Evolutionary conservation across 2,888 invertebrate genomes (phyloP).

Genomic region (Latheticus oryzae): DNA sequence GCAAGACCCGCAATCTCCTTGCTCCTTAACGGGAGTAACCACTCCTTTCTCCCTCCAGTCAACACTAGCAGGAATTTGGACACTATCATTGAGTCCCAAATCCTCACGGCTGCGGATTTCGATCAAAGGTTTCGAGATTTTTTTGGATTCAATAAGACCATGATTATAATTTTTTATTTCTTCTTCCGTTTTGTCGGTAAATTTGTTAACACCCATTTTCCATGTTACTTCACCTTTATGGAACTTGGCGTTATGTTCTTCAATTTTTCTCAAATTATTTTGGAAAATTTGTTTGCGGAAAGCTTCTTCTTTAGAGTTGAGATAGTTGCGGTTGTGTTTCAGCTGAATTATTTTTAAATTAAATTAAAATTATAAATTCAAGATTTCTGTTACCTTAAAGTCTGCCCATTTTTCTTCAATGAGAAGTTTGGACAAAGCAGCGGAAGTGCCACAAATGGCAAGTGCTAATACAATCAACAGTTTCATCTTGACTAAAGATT

Average conservation of each 20-base stretch:
- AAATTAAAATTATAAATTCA: not conserved
- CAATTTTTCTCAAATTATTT: conserved; percentile 8
- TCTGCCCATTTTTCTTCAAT: conserved; percentile 10
- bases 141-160: conserved; percentile 4
- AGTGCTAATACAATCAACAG: conserved; percentile 1
- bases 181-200: conserved; percentile 15
- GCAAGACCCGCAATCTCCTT: conserved; percentile 29
- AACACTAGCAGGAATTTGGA: conserved; percentile 7
- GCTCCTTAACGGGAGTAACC: conserved; percentile 27
- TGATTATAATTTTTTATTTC: conserved; percentile 27
- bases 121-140: too few relatives aligned
- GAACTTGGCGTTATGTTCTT: conserved; percentile 10
- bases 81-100: too few relatives aligned
- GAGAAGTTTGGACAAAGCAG: not conserved
- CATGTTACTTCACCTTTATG: conserved; percentile 15
- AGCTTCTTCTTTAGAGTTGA: conserved; percentile 6
- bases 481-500: conserved; percentile 7
- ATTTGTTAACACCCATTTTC: conserved; percentile 13
- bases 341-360: not conserved
- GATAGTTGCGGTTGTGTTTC: not conserved
- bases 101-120: too few relatives aligned
- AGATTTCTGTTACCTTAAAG: conserved; percentile 13
- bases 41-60: conserved; percentile 29
- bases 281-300: conserved; percentile 15
- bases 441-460: conserved; percentile 9